Percentiles rank a stretch among this genome's conserved stretches.
Evolutionary conservation across 2,888 invertebrate genomes (phyloP).

Genomic region (Cataglyphis albicans): DNA sequence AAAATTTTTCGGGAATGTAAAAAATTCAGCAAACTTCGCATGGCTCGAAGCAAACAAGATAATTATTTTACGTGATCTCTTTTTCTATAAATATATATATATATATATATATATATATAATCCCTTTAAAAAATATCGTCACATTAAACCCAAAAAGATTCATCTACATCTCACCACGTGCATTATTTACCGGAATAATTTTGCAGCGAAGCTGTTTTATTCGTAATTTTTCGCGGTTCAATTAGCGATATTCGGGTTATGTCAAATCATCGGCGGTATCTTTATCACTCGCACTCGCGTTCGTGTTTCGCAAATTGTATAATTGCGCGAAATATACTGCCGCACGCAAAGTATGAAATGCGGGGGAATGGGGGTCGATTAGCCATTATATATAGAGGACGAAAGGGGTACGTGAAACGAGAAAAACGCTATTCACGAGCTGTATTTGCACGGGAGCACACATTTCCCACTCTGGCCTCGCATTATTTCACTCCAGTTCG

Average conservation of each 20-base stretch:
- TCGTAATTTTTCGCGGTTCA: conserved; percentile 42
- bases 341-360: conserved; percentile 35
- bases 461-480: conserved; percentile 8
- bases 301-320: conserved; percentile 58
- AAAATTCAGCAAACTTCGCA: conserved; percentile 13
- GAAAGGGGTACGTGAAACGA: conserved; percentile 42
- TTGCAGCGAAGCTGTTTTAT: conserved; percentile 47
- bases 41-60: conserved; percentile 5
- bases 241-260: conserved; percentile 49
- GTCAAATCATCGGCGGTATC: conserved; percentile 33
- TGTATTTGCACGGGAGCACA: conserved; percentile 36
- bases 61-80: neutral
- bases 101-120: conserved; percentile 11
- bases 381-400: neutral
- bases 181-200: conserved; percentile 64
- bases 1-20: neutral
- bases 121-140: neutral
- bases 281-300: conserved; percentile 57
- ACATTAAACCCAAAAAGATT: conserved; percentile 2
- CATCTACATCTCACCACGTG: neutral
- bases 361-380: neutral
- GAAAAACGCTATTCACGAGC: conserved; percentile 44
- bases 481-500: conserved; percentile 60
- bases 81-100: neutral
- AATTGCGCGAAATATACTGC: conserved; percentile 50